Percentiles rank a stretch among this genome's conserved stretches.
Conservation (phyloP, 2,888 invertebrate genomes). For the Coenonympha arcania region DNA sequence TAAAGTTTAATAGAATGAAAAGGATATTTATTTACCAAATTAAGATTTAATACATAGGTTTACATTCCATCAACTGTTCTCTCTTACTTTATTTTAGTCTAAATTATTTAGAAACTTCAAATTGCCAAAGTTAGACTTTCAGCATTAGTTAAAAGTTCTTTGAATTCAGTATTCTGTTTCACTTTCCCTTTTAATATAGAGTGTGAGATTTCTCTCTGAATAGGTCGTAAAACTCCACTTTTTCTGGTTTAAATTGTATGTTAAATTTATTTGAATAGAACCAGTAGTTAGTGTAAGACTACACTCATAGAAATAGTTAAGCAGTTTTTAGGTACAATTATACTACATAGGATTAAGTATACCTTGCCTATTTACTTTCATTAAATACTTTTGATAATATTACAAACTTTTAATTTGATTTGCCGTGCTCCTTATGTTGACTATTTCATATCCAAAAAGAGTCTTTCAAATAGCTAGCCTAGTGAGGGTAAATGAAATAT, state of each 20-base stretch:
- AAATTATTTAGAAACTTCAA: no score
- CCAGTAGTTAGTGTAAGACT: neutral
- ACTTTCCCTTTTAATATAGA: slow-evolving; percentile 12
- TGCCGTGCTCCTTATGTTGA: no score
- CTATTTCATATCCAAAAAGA: no score
- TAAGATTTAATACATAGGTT: no score
- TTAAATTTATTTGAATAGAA: neutral
- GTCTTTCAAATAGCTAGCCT: no score
- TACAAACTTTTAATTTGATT: no score
- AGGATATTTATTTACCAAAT: no score
- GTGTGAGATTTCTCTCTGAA: slow-evolving; percentile 11
- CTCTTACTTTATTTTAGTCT: no score
- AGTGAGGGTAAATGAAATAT: no score
- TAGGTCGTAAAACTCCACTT: slow-evolving; percentile 3
- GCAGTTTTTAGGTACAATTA: neutral
- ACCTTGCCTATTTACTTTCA: neutral
- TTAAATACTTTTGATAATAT: neutral
- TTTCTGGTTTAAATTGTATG: slow-evolving; percentile 6
- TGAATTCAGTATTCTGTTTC: neutral
- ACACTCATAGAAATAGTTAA: slow-evolving; percentile 3
- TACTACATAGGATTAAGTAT: neutral
- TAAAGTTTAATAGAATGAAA: no score
- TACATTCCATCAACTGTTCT: no score
- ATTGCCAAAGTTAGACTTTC: no score
- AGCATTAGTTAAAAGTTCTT: neutral